Percentiles rank a stretch among this genome's conserved stretches.
phyloP scores from a whole-genome alignment of 2,113 vertebrate species.

The Clarias batrachus region DNA sequence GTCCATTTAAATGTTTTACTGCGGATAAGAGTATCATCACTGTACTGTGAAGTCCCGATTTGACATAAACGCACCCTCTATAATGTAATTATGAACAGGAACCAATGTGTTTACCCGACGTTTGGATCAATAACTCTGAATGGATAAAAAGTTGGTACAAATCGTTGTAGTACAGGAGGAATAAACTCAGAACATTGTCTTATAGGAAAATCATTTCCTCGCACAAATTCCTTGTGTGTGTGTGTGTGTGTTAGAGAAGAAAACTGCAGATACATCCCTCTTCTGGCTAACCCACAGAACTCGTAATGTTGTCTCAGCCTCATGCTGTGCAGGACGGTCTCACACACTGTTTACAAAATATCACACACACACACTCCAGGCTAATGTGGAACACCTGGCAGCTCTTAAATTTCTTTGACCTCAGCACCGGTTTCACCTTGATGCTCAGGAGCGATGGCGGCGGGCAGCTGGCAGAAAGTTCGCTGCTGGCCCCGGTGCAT shows the following conservation, averaged over 20 bases:
- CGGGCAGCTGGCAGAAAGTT: conserved; percentile 30
- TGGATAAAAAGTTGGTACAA: not conserved
- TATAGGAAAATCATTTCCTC: not conserved
- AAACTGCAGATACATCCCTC: not conserved
- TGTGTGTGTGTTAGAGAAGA: not conserved
- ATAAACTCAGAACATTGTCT: not conserved
- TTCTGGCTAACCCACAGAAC: conserved; percentile 23
- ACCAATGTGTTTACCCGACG: too few relatives aligned
- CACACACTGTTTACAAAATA: conserved; percentile 41
- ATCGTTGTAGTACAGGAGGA: not conserved
- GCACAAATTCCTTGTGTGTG: not conserved
- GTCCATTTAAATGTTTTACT: too few relatives aligned
- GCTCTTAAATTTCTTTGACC: conserved; percentile 47
- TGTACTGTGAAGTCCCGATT: too few relatives aligned
- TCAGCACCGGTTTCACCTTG: conserved; percentile 37
- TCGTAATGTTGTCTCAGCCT: conserved; percentile 18
- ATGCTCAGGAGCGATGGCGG: conserved; percentile 23
- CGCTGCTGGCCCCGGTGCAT: conserved; percentile 39
- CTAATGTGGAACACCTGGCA: conserved; percentile 33
- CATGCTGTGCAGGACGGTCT: conserved; percentile 16
- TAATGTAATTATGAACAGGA: too few relatives aligned
- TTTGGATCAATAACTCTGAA: too few relatives aligned
- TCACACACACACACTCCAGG: conserved; percentile 3
- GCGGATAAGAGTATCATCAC: too few relatives aligned
- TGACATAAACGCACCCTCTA: too few relatives aligned